Conservation (phyloP, 2,113 vertebrate species). For the Formicarius rufipectus region DNA sequence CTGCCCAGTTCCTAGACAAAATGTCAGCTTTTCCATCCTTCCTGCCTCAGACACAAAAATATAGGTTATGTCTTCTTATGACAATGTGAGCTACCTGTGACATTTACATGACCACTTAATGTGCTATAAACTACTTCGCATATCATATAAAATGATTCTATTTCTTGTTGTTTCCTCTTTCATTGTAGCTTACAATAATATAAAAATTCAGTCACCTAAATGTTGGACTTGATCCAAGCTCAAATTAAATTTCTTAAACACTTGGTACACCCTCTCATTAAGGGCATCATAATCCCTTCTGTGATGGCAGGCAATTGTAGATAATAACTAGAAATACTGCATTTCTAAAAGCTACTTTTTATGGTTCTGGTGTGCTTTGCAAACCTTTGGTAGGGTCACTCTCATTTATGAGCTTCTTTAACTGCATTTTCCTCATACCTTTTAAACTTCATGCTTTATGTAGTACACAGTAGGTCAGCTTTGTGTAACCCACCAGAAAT, state of each 20-base stretch:
- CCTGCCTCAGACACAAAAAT: neutral
- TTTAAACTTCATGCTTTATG: conserved; percentile 53
- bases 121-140: conserved; percentile 4
- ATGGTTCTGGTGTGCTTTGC: conserved; percentile 55
- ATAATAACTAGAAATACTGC: conserved; percentile 52
- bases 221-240: conserved; percentile 44
- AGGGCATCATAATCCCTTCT: conserved; percentile 9
- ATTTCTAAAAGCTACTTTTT: conserved; percentile 54
- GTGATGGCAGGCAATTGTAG: neutral
- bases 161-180: conserved; percentile 52
- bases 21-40: neutral
- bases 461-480: conserved; percentile 42
- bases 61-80: conserved; percentile 4
- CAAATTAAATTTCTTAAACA: conserved; percentile 63
- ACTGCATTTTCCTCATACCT: conserved; percentile 67
- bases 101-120: conserved; percentile 20
- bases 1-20: neutral
- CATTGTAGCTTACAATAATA: neutral
- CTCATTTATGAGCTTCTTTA: conserved; percentile 72
- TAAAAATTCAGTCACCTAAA: conserved; percentile 41
- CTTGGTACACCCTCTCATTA: conserved; percentile 53
- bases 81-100: neutral
- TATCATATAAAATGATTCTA: conserved; percentile 36
- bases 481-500: conserved; percentile 35
- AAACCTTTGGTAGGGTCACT: conserved; percentile 63